phyloP scores from a whole-genome alignment of 2,888 invertebrate genomes.

The Polyommatus icarus region DNA sequence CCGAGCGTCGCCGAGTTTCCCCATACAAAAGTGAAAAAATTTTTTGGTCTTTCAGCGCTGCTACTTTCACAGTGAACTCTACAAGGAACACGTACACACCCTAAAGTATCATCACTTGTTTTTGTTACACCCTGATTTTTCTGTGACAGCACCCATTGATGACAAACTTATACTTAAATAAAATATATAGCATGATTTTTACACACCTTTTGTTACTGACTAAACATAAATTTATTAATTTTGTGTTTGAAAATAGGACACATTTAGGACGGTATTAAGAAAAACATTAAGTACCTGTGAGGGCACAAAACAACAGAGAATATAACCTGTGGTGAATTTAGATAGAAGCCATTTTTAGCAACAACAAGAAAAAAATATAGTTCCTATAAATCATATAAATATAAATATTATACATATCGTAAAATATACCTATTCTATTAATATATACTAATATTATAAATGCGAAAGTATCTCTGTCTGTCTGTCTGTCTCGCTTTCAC shows the following conservation, averaged over 20 bases:
- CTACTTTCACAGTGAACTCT: no score
- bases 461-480: no score
- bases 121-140: no score
- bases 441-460: no score
- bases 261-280: constrained; percentile 17
- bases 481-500: no score
- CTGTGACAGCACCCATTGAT: no score
- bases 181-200: neutral
- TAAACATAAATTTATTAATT: neutral
- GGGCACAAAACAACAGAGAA: constrained; percentile 12
- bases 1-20: no score
- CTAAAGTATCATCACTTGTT: no score
- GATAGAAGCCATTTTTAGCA: neutral
- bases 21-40: no score
- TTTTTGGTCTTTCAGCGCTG: no score
- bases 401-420: neutral
- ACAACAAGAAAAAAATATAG: neutral
- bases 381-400: neutral
- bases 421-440: no score
- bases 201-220: neutral
- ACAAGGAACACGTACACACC: no score
- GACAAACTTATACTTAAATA: neutral
- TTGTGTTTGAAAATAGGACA: neutral
- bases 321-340: neutral
- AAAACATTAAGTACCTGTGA: constrained; percentile 8